phyloP scores from a whole-genome alignment of 2,888 invertebrate species.

The Macrophya alboannulata region DNA sequence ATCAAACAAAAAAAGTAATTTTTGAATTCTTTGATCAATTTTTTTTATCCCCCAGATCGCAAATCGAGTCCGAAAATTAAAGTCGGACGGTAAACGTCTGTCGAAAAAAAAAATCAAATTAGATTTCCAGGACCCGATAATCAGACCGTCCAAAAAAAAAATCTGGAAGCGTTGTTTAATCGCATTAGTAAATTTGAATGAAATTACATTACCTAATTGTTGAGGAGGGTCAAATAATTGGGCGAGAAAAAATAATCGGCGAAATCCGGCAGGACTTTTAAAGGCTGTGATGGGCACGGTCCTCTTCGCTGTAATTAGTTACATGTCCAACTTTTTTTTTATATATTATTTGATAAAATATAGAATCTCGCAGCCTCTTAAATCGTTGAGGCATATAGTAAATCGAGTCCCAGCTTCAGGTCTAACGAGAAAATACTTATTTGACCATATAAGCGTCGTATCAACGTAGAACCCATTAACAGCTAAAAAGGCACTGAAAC shows the following conservation, averaged over 20 bases:
- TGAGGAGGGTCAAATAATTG: background rate
- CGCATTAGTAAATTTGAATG: background rate
- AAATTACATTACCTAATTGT: background rate
- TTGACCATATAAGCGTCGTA: constrained; percentile 54
- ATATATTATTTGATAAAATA: background rate
- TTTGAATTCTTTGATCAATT: background rate
- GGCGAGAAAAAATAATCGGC: background rate
- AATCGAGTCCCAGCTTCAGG: constrained; percentile 36
- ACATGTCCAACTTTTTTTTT: background rate
- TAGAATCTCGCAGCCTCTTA: background rate
- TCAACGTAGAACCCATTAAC: constrained; percentile 53
- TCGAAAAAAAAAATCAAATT: background rate
- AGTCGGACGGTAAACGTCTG: no score
- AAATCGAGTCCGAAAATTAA: no score
- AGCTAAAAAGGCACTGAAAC: constrained; percentile 55
- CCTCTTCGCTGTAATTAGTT: background rate
- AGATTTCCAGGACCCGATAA: no score
- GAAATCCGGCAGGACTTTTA: background rate
- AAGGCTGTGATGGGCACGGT: background rate
- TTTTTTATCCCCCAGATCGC: no score
- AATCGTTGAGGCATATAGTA: constrained; percentile 2
- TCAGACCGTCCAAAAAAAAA: no score
- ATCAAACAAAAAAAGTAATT: background rate
- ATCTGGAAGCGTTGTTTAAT: background rate
- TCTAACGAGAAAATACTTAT: constrained; percentile 50